Percentiles rank a stretch among this genome's conserved stretches.
These are phyloP conservation scores for Ammodytes marinus DNA, from an alignment of 2,113 vertebrate species.

Conservation along the genomic window DNA sequence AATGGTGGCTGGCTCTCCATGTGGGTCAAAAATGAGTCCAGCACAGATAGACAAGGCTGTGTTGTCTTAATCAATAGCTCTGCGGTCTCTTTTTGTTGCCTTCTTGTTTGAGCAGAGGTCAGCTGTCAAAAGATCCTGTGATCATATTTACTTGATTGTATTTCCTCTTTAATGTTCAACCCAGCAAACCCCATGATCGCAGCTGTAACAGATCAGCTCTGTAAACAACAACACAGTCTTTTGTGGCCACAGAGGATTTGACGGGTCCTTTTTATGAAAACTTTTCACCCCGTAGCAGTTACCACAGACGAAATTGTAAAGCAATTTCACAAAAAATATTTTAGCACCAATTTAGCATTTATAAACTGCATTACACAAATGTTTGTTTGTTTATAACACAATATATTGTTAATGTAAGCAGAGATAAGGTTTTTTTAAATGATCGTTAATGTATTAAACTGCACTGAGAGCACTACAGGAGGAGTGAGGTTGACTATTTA, in stretches of 20 bases:
- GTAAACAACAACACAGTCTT: conserved; percentile 57
- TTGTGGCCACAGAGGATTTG: conserved; percentile 47
- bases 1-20: conserved; percentile 27
- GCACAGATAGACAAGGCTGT: conserved; percentile 61
- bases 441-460: neutral
- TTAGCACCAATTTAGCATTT: neutral
- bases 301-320: neutral
- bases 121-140: conserved; percentile 71
- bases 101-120: conserved; percentile 61
- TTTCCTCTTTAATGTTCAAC: conserved; percentile 63
- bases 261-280: neutral
- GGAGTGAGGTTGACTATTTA: neutral
- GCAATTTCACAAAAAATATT: neutral
- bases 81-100: conserved; percentile 46
- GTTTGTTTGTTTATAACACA: neutral
- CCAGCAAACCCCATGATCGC: conserved; percentile 68
- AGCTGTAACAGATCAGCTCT: conserved; percentile 41
- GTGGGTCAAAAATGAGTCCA: conserved; percentile 61
- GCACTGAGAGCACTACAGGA: neutral
- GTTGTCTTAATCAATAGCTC: conserved; percentile 75
- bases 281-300: neutral
- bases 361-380: neutral
- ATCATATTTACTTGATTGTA: conserved; percentile 74
- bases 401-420: neutral
- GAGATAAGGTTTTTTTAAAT: neutral